Conservation (phyloP, 2,888 invertebrate genomes). For the Tetanocera ferruginea region DNA sequence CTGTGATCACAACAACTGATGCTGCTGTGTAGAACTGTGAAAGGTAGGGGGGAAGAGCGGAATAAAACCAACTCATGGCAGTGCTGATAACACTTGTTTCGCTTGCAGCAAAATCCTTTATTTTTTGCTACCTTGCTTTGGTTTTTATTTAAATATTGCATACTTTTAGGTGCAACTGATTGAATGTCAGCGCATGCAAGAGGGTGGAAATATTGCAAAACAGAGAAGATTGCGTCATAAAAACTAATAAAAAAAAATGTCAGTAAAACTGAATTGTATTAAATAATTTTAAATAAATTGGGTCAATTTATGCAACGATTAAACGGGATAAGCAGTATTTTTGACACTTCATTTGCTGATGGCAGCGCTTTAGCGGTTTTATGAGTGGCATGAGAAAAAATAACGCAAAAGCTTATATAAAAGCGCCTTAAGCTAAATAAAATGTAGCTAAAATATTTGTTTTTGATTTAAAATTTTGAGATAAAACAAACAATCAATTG, state of each 20-base stretch:
- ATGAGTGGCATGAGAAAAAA: too few relatives aligned
- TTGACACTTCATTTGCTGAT: too few relatives aligned
- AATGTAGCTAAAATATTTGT: too few relatives aligned
- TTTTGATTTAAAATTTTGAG: too few relatives aligned
- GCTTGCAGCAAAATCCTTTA: not conserved
- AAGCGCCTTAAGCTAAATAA: too few relatives aligned
- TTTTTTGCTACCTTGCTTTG: not conserved
- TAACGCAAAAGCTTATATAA: too few relatives aligned
- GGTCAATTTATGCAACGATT: not conserved
- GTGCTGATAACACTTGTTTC: constrained; percentile 16
- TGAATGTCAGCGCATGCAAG: constrained; percentile 2
- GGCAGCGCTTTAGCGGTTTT: too few relatives aligned
- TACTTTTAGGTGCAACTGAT: constrained; percentile 29
- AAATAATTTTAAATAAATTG: not conserved
- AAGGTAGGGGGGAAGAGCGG: not conserved
- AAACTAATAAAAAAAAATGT: not conserved
- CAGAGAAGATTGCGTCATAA: not conserved
- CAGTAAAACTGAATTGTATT: not conserved
- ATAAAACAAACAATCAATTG: too few relatives aligned
- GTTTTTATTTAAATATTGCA: constrained; percentile 28
- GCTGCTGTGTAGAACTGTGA: not conserved
- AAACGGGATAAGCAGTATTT: too few relatives aligned
- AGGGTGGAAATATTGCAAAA: not conserved
- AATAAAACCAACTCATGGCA: not conserved
- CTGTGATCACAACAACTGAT: not conserved